phyloP scores from a whole-genome alignment of 1,140 invertebrate genomes.

The Drosophila kepulauana region DNA sequence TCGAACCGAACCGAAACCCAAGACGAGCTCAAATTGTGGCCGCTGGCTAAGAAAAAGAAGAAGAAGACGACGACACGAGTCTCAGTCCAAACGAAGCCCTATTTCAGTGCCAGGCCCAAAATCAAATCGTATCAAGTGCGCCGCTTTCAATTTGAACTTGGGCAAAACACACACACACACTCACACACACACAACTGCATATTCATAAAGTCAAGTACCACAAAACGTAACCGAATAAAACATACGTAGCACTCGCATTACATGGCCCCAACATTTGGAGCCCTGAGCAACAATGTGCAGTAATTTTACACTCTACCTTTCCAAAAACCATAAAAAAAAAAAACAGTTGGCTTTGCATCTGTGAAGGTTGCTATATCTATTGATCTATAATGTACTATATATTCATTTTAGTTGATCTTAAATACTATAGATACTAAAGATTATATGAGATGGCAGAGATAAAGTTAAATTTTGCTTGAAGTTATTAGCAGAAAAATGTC shows the following conservation, averaged over 20 bases:
- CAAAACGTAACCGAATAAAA: neutral
- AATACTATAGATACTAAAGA: too few species aligned
- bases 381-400: neutral
- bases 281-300: neutral
- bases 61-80: neutral
- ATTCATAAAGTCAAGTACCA: conserved; percentile 15
- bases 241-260: conserved; percentile 7
- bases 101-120: conserved; percentile 2
- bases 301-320: neutral
- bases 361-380: neutral
- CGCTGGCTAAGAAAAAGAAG: conserved; percentile 19
- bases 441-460: too few species aligned
- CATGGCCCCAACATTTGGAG: neutral
- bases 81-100: neutral
- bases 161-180: neutral
- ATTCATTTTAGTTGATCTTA: too few species aligned
- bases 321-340: neutral
- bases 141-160: conserved; percentile 48
- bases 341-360: neutral
- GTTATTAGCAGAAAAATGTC: too few species aligned
- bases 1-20: neutral
- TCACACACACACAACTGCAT: conserved; percentile 3
- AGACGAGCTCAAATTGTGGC: conserved; percentile 33
- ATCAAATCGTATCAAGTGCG: conserved; percentile 57
- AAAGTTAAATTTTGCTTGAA: too few species aligned